These are phyloP conservation scores for Lates japonicus DNA, from an alignment of 2,797 vertebrate genomes.

Conservation along the genomic window DNA sequence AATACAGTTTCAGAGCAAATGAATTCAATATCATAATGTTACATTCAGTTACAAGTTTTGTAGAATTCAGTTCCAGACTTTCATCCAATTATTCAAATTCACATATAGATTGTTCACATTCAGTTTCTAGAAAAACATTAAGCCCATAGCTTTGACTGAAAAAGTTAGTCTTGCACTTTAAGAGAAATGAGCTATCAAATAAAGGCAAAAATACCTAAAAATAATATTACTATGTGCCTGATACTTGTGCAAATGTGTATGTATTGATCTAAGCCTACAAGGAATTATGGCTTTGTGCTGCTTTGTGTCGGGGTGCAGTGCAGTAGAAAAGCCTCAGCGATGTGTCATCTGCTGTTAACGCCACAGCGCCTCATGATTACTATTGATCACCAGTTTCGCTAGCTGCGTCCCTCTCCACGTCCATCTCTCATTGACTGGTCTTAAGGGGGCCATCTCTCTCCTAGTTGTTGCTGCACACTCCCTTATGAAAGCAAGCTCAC, in stretches of 20 bases:
- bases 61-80: too few relatives aligned
- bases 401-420: constrained; percentile 76
- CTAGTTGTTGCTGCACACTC: constrained; percentile 45
- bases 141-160: background rate
- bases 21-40: too few relatives aligned
- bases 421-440: too few relatives aligned
- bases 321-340: constrained; percentile 73
- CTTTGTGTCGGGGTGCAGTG: constrained; percentile 64
- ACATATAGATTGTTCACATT: too few relatives aligned
- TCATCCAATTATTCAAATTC: too few relatives aligned
- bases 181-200: constrained; percentile 41
- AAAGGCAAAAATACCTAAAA: constrained; percentile 40
- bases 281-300: constrained; percentile 65
- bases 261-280: constrained; percentile 63
- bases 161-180: constrained; percentile 22
- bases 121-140: too few relatives aligned
- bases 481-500: constrained; percentile 25
- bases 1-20: too few relatives aligned
- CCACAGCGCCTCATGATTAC: constrained; percentile 84
- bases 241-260: constrained; percentile 70
- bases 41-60: too few relatives aligned
- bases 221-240: constrained; percentile 30
- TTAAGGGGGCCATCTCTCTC: too few relatives aligned
- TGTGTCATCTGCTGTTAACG: constrained; percentile 84
- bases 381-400: constrained; percentile 82